Evolutionary conservation across 64 coral and sea anemone genomes (phyloP).

Genomic region (Trachythela sp.): DNA sequence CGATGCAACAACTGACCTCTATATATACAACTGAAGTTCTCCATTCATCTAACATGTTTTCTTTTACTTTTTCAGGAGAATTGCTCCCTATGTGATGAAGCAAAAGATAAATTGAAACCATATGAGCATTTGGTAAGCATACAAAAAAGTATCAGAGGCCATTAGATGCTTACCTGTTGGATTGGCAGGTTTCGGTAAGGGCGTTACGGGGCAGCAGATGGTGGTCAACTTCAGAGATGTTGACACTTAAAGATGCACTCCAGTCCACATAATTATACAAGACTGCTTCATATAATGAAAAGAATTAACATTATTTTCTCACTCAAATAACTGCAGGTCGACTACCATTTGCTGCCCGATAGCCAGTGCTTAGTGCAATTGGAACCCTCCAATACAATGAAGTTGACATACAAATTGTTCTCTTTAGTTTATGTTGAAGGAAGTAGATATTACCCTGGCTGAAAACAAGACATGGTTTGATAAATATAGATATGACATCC

Average conservation of each 20-base stretch:
- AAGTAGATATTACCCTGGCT: constrained; percentile 77
- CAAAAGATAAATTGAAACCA: constrained; percentile 52
- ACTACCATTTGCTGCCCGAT: too few species aligned
- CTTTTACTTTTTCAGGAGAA: constrained; percentile 23
- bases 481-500: constrained; percentile 89
- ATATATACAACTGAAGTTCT: not conserved
- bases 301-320: too few species aligned
- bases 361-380: not conserved
- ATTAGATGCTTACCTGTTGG: not conserved
- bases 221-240: too few species aligned
- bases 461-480: constrained; percentile 79
- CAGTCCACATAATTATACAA: too few species aligned
- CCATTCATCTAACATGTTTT: not conserved
- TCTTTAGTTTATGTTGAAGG: constrained; percentile 70
- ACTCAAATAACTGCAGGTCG: too few species aligned
- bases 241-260: too few species aligned
- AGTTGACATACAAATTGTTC: not conserved
- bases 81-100: constrained; percentile 90
- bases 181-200: not conserved
- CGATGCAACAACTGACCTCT: not conserved
- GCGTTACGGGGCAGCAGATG: not conserved
- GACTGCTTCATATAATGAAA: too few species aligned
- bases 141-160: not conserved
- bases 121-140: constrained; percentile 67
- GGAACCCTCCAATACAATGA: not conserved